phyloP scores from a whole-genome alignment of 2,888 invertebrate genomes.

The Colletes collaris region DNA sequence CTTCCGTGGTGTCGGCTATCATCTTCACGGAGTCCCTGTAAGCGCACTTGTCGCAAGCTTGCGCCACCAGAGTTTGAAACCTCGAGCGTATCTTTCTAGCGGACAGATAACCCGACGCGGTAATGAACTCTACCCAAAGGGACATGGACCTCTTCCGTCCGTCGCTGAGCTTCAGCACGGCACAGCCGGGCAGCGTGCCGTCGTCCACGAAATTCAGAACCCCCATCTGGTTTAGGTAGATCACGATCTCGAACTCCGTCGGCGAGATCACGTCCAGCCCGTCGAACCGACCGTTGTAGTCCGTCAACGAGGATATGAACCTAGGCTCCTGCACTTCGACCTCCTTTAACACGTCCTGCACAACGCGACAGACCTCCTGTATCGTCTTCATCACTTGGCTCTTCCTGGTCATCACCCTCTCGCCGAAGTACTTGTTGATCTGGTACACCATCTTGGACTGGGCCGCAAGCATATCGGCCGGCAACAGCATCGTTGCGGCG shows the following conservation, averaged over 20 bases:
- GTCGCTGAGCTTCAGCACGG: conserved; percentile 96
- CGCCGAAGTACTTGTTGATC: conserved; percentile 96
- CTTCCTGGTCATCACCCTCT: conserved; percentile 94
- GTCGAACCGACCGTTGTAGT: conserved; percentile 95
- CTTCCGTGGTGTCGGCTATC: conserved; percentile 97
- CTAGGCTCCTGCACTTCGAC: conserved; percentile 97
- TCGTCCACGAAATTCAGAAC: conserved; percentile 99
- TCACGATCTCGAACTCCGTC: conserved; percentile 96
- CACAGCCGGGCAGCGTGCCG: conserved; percentile 96
- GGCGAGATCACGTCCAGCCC: conserved; percentile 97
- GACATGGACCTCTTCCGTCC: conserved; percentile 98
- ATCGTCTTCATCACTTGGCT: conserved; percentile 94
- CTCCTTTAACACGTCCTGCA: conserved; percentile 97
- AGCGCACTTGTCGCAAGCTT: conserved; percentile 96
- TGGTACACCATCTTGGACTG: conserved; percentile 98
- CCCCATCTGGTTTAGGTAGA: conserved; percentile 98
- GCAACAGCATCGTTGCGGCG: conserved; percentile 89
- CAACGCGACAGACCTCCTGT: conserved; percentile 94
- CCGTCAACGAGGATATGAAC: conserved; percentile 95
- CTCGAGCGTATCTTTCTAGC: conserved; percentile 96
- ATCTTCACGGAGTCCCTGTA: conserved; percentile 97
- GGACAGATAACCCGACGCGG: conserved; percentile 96
- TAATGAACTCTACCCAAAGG: conserved; percentile 98
- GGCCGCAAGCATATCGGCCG: conserved; percentile 96
- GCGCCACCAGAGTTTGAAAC: conserved; percentile 94